phyloP scores from a whole-genome alignment of 2,113 vertebrate species.

The Mobula birostris region DNA sequence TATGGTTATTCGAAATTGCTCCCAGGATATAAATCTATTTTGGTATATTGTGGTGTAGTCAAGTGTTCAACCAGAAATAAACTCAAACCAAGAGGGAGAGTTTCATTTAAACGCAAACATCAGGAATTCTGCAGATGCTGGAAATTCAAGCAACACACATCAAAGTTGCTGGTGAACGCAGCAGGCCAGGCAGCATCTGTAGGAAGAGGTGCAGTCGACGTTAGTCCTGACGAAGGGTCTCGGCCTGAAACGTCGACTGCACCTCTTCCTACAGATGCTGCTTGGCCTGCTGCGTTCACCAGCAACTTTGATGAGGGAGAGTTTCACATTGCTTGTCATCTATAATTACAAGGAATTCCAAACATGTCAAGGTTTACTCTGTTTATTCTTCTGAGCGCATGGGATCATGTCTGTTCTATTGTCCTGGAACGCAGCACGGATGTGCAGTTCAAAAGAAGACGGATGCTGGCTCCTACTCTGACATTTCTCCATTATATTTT shows the following conservation, averaged over 20 bases:
- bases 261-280: too few species aligned
- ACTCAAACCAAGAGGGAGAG: neutral
- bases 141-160: too few species aligned
- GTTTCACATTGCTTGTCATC: neutral
- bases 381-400: neutral
- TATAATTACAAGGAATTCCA: neutral
- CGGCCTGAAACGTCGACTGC: too few species aligned
- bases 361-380: neutral
- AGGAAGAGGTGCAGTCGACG: too few species aligned
- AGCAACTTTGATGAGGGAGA: too few species aligned
- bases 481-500: neutral
- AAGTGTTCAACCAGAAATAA: neutral
- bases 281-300: too few species aligned
- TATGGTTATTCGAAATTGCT: conserved; percentile 5
- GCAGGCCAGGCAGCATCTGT: too few species aligned
- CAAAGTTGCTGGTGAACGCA: too few species aligned
- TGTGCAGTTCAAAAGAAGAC: neutral
- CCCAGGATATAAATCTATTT: neutral
- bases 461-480: neutral
- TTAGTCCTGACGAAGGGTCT: too few species aligned
- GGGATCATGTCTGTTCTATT: neutral
- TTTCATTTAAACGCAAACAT: too few species aligned
- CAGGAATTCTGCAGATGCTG: too few species aligned
- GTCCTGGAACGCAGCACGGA: neutral
- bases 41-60: neutral